These are phyloP conservation scores for Dorcus hopei DNA, from an alignment of 2,888 invertebrate species.

Conservation along the genomic window DNA sequence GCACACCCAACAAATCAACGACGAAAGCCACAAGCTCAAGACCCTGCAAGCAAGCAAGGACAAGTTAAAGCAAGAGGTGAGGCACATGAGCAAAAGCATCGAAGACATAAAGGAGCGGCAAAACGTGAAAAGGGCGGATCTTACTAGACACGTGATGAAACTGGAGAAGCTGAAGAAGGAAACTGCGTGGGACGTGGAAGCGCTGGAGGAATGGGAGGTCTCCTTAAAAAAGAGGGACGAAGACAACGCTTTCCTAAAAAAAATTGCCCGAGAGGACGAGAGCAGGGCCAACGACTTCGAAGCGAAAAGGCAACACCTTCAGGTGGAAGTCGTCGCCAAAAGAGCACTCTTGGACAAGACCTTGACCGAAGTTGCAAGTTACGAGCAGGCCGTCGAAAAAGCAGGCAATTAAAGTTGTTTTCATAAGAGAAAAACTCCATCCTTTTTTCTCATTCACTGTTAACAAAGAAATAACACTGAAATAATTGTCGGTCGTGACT, in stretches of 20 bases:
- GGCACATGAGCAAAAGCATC: constrained; percentile 52
- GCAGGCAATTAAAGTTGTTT: too few species aligned
- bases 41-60: constrained; percentile 48
- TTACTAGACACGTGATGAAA: constrained; percentile 56
- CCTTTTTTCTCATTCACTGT: too few species aligned
- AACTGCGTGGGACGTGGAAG: constrained; percentile 67
- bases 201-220: constrained; percentile 69
- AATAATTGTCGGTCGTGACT: too few species aligned
- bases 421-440: too few species aligned
- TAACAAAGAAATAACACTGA: too few species aligned
- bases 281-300: constrained; percentile 63
- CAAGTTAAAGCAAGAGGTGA: constrained; percentile 50
- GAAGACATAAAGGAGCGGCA: constrained; percentile 48
- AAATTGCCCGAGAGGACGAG: constrained; percentile 69
- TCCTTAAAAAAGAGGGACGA: constrained; percentile 65
- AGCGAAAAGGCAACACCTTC: constrained; percentile 53
- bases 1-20: constrained; percentile 66
- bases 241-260: constrained; percentile 67
- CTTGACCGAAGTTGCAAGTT: constrained; percentile 53
- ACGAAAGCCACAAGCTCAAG: constrained; percentile 57
- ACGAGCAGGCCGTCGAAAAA: constrained; percentile 51
- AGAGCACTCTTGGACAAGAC: constrained; percentile 49
- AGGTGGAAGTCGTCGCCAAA: constrained; percentile 50
- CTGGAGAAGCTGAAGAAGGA: constrained; percentile 63
- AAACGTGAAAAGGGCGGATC: constrained; percentile 51